Conservation (phyloP, 2,888 invertebrate genomes). For the Caenorhabditis sp. region DNA sequence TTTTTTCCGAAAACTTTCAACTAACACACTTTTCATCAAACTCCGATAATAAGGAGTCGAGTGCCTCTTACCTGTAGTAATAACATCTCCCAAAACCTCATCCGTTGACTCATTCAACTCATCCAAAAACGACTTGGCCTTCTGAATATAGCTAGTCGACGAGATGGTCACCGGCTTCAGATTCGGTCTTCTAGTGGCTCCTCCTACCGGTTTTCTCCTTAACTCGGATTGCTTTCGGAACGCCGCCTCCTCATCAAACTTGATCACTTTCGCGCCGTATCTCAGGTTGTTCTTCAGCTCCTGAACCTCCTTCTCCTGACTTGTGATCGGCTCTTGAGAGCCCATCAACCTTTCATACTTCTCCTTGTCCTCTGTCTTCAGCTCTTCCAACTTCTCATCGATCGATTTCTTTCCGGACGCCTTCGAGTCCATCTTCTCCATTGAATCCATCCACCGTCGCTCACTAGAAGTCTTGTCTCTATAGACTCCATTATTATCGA, state of each 20-base stretch:
- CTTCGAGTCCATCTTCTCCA: constrained; percentile 61
- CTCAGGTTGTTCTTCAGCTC: constrained; percentile 53
- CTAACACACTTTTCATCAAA: too few relatives aligned
- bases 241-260: constrained; percentile 65
- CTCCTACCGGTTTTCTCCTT: constrained; percentile 64
- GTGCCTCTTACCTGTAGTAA: constrained; percentile 26
- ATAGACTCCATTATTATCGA: constrained; percentile 63
- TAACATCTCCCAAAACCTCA: constrained; percentile 22
- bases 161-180: constrained; percentile 62
- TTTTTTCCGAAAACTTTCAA: too few relatives aligned
- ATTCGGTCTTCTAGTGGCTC: constrained; percentile 29
- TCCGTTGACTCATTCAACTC: constrained; percentile 65
- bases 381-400: constrained; percentile 52
- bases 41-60: too few relatives aligned
- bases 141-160: constrained; percentile 68
- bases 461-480: constrained; percentile 47
- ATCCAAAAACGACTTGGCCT: constrained; percentile 70
- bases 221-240: constrained; percentile 61
- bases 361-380: constrained; percentile 50
- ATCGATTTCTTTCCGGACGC: constrained; percentile 51
- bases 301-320: constrained; percentile 35
- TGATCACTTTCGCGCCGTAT: constrained; percentile 63
- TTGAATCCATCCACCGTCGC: constrained; percentile 58
- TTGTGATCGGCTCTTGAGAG: constrained; percentile 18
- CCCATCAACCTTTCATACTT: constrained; percentile 59